Percentiles rank a stretch among this genome's conserved stretches.
Evolutionary conservation across 2,888 invertebrate species (phyloP).

Genomic region (Scaptodrosophila latifasciaeformis): DNA sequence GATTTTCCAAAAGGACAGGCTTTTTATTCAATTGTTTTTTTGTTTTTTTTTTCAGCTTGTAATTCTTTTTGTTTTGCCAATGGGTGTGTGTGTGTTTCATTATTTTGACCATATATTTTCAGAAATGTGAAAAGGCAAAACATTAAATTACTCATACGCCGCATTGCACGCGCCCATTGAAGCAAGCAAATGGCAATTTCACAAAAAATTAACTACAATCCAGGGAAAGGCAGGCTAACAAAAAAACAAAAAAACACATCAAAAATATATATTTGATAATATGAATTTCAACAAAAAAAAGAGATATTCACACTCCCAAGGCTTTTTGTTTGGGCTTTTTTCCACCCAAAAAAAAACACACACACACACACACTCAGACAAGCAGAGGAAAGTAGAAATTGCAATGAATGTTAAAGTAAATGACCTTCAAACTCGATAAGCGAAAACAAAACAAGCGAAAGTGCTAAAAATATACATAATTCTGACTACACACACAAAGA

Average conservation of each 20-base stretch:
- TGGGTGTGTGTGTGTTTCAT: constrained; percentile 44
- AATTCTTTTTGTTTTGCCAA: no score
- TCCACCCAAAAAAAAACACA: constrained; percentile 12
- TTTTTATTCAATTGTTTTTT: no score
- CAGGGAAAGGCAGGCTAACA: constrained; percentile 30
- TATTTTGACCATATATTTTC: constrained; percentile 38
- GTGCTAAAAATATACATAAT: constrained; percentile 68
- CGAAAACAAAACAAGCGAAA: constrained; percentile 68
- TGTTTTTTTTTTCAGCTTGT: no score
- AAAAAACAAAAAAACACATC: background rate
- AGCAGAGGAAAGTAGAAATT: constrained; percentile 27
- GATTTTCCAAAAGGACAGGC: no score
- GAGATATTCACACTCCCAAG: no score
- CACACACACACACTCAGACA: constrained; percentile 31
- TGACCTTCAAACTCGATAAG: constrained; percentile 69
- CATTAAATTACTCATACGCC: constrained; percentile 60
- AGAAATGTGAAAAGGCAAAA: constrained; percentile 8
- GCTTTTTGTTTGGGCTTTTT: background rate
- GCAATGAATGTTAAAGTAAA: constrained; percentile 55
- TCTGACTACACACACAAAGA: constrained; percentile 39
- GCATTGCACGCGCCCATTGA: constrained; percentile 59
- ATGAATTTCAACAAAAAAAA: background rate
- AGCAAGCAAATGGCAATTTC: constrained; percentile 65
- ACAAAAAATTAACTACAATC: constrained; percentile 65
- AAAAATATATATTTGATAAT: background rate